Conservation (phyloP, 2,797 vertebrate genomes). For the Myoxocephalus aenaeus region DNA sequence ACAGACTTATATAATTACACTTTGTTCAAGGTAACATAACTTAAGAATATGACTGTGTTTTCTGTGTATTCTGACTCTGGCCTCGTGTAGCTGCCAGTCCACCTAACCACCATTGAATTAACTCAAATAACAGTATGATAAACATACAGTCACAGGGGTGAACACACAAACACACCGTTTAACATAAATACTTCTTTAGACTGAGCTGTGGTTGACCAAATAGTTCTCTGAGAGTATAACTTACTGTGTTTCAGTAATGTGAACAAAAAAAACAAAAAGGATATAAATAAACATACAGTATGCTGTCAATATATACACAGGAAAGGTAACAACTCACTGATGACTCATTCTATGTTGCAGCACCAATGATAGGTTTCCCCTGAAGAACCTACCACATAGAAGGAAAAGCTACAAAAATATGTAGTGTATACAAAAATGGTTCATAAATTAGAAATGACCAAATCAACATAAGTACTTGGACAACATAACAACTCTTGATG, state of each 20-base stretch:
- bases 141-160: conserved; percentile 69
- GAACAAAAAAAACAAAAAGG: conserved; percentile 71
- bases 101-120: conserved; percentile 65
- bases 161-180: conserved; percentile 72
- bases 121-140: conserved; percentile 62
- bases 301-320: conserved; percentile 94
- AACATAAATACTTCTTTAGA: conserved; percentile 84
- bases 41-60: conserved; percentile 78
- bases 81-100: conserved; percentile 81
- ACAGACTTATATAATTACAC: conserved; percentile 74
- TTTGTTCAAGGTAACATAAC: conserved; percentile 79
- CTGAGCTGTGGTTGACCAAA: conserved; percentile 76
- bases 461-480: conserved; percentile 88
- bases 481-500: conserved; percentile 89
- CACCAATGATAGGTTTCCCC: conserved; percentile 84
- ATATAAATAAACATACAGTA: conserved; percentile 88
- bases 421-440: conserved; percentile 88
- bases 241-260: conserved; percentile 85
- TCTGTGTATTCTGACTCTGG: conserved; percentile 75
- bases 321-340: conserved; percentile 78
- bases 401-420: conserved; percentile 76
- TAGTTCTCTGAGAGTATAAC: conserved; percentile 84
- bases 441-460: conserved; percentile 88
- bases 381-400: conserved; percentile 83
- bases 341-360: conserved; percentile 84